phyloP scores from a whole-genome alignment of 2,113 vertebrate species.

The Larimichthys crocea region DNA sequence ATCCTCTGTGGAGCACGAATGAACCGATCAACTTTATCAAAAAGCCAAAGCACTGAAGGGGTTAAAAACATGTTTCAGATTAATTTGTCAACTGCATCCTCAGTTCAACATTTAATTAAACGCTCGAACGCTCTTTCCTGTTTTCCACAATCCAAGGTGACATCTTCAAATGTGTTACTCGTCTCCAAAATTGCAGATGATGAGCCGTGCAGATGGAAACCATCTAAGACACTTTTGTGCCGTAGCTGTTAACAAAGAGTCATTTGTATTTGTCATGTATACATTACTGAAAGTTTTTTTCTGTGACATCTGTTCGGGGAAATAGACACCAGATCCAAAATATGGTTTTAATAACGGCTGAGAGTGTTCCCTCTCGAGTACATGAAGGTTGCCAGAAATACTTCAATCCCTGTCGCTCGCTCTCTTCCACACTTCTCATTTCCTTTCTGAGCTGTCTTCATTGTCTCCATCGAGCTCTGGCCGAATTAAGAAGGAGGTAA shows the following conservation, averaged over 20 bases:
- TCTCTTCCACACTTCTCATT: slow-evolving; percentile 50
- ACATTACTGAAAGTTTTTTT: background rate
- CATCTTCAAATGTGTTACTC: too few relatives aligned
- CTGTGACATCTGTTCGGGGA: background rate
- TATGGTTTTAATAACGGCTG: slow-evolving; percentile 33
- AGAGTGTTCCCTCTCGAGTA: slow-evolving; percentile 38
- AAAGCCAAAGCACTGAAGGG: background rate
- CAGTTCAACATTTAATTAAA: background rate
- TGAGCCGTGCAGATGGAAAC: too few relatives aligned
- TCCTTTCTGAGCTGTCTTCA: slow-evolving; percentile 58
- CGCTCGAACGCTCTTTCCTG: too few relatives aligned
- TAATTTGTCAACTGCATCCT: background rate
- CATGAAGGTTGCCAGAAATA: slow-evolving; percentile 31
- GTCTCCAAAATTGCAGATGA: too few relatives aligned
- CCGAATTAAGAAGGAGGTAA: slow-evolving; percentile 43
- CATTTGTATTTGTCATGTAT: background rate
- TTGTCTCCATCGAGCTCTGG: slow-evolving; percentile 49
- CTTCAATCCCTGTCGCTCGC: background rate
- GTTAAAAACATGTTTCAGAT: background rate
- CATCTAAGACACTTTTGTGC: background rate
- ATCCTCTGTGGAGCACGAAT: background rate
- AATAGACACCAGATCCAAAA: slow-evolving; percentile 10
- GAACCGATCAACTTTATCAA: background rate
- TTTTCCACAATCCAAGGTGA: too few relatives aligned
- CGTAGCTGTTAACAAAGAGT: background rate